These are phyloP conservation scores for Drosophila mulleri DNA, from an alignment of 2,888 invertebrate genomes.

Conservation along the genomic window DNA sequence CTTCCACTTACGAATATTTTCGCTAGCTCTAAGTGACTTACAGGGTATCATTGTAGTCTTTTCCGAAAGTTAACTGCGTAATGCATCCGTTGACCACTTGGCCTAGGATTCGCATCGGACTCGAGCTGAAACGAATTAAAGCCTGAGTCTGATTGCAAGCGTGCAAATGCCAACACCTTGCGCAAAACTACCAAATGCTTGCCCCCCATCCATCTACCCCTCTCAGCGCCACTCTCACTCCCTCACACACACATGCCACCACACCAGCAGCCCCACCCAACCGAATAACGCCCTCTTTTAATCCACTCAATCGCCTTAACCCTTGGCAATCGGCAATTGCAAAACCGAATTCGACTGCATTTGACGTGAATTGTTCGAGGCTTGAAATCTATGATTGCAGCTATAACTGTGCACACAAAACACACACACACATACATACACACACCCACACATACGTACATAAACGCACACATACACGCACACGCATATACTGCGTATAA, in stretches of 20 bases:
- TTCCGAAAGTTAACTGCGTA: neutral
- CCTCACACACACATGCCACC: neutral
- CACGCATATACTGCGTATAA: slow-evolving; percentile 25
- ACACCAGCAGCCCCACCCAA: neutral
- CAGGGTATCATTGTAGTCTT: slow-evolving; percentile 10
- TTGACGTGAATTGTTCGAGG: slow-evolving; percentile 77
- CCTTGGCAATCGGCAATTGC: slow-evolving; percentile 60
- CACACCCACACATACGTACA: slow-evolving; percentile 5
- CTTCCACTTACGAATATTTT: neutral
- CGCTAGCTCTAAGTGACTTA: neutral
- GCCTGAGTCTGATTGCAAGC: slow-evolving; percentile 52
- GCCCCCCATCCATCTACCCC: neutral
- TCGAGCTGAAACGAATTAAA: slow-evolving; percentile 13
- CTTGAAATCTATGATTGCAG: slow-evolving; percentile 77
- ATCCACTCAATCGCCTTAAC: slow-evolving; percentile 23
- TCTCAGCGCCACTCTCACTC: neutral
- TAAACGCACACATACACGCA: slow-evolving; percentile 5
- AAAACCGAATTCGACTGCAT: slow-evolving; percentile 70
- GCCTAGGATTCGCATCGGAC: slow-evolving; percentile 3
- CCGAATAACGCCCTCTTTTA: neutral
- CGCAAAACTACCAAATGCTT: slow-evolving; percentile 1
- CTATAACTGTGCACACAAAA: slow-evolving; percentile 52
- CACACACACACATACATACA: slow-evolving; percentile 18
- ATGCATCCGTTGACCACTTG: slow-evolving; percentile 20
- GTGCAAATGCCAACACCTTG: slow-evolving; percentile 77